Conservation (phyloP, 2,797 vertebrate genomes). For the Sorex maritimensis region DNA sequence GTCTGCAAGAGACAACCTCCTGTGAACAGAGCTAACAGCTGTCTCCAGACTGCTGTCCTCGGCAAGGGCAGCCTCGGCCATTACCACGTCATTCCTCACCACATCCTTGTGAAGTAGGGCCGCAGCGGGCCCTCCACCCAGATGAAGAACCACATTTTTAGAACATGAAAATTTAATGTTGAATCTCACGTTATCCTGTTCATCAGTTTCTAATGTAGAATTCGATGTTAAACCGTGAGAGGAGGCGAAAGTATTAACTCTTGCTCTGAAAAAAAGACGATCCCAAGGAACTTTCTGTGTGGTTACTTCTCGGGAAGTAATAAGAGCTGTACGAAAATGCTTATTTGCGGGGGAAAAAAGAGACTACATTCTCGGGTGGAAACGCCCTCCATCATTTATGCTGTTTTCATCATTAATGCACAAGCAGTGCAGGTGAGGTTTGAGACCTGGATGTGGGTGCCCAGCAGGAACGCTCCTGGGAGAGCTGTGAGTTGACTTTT, state of each 20-base stretch:
- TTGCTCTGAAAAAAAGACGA: neutral
- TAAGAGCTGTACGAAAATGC: neutral
- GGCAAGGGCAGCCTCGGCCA: slow-evolving; percentile 65
- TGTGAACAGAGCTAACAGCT: neutral
- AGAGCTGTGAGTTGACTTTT: slow-evolving; percentile 57
- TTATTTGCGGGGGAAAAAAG: slow-evolving; percentile 47
- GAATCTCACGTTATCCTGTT: too few species aligned
- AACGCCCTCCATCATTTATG: neutral
- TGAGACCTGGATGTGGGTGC: neutral
- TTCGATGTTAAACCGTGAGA: neutral
- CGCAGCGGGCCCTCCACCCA: neutral
- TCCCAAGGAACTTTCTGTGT: neutral
- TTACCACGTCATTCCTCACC: slow-evolving; percentile 51
- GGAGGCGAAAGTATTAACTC: slow-evolving; percentile 3
- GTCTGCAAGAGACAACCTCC: slow-evolving; percentile 20
- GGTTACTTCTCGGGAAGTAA: slow-evolving; percentile 36
- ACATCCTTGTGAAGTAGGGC: slow-evolving; percentile 56
- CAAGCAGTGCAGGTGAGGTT: neutral
- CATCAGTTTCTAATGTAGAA: neutral
- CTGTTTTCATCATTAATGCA: neutral
- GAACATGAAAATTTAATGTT: too few species aligned
- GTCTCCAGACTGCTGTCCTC: slow-evolving; percentile 64
- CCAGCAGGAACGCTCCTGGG: neutral
- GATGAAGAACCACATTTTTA: neutral
- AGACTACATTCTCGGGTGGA: neutral